Percentiles rank a stretch among this genome's conserved stretches.
phyloP scores from a whole-genome alignment of 1,140 invertebrate genomes.

The Steinernema feltiae region DNA sequence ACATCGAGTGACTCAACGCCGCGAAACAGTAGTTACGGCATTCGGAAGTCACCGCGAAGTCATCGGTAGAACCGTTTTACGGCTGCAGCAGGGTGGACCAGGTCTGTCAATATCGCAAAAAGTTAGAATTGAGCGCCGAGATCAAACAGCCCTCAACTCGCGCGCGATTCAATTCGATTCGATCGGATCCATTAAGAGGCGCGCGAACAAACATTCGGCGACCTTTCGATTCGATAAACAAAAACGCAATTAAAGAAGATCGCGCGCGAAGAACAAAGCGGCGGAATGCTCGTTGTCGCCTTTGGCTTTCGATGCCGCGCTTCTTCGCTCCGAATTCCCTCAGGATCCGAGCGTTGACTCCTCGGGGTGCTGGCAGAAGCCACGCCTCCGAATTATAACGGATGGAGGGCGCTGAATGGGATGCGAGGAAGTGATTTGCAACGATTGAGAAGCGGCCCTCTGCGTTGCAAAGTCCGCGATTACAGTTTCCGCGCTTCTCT shows the following conservation, averaged over 20 bases:
- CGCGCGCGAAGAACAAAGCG: neutral
- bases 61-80: neutral
- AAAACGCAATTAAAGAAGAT: constrained; percentile 5
- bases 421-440: neutral
- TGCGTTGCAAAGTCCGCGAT: too few relatives aligned
- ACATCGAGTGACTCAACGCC: too few relatives aligned
- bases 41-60: neutral
- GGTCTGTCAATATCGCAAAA: too few relatives aligned
- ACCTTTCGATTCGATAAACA: neutral
- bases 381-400: constrained; percentile 5
- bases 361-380: neutral
- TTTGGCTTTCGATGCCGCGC: neutral
- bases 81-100: neutral
- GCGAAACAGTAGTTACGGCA: too few relatives aligned
- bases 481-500: too few relatives aligned
- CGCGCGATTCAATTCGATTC: neutral
- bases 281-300: neutral
- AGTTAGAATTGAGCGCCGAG: too few relatives aligned
- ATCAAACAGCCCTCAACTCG: too few relatives aligned
- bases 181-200: neutral
- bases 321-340: neutral
- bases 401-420: constrained; percentile 1
- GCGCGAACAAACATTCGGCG: neutral
- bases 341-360: neutral
- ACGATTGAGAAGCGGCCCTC: too few relatives aligned